A percentile compares a stretch with the other conserved stretches of the same genome.
Evolutionary conservation across 2,888 invertebrate genomes (phyloP).

Genomic region (Carpatolechia fugitivella): DNA sequence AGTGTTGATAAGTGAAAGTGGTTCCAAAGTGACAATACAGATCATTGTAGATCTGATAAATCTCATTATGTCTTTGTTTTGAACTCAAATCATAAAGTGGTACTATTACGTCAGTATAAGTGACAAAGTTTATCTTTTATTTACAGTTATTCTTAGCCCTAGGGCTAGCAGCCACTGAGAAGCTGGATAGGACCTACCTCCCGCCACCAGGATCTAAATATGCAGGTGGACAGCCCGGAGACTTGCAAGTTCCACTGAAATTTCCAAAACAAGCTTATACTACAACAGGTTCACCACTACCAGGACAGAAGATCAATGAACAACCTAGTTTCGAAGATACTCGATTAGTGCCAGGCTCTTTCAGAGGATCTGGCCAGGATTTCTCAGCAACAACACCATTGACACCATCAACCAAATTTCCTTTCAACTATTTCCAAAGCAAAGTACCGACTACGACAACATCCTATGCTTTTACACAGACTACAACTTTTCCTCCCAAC

Average conservation of each 20-base stretch:
- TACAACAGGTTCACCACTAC: constrained; percentile 18
- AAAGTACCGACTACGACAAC: constrained; percentile 38
- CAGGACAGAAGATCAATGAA: constrained; percentile 8
- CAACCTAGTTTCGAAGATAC: constrained; percentile 20
- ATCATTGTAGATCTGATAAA: background rate
- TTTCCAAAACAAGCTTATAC: constrained; percentile 36
- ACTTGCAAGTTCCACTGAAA: constrained; percentile 46
- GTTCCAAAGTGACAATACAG: constrained; percentile 20
- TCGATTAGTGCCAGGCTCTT: constrained; percentile 28
- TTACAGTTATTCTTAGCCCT: constrained; percentile 51
- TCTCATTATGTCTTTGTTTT: background rate
- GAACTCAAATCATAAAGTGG: background rate
- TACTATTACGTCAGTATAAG: constrained; percentile 8
- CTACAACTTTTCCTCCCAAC: constrained; percentile 40
- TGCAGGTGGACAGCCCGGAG: constrained; percentile 50
- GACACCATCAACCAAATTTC: constrained; percentile 17
- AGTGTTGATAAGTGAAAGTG: constrained; percentile 30
- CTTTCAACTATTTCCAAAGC: constrained; percentile 22
- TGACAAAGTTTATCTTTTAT: constrained; percentile 18
- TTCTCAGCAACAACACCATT: background rate
- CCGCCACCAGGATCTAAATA: constrained; percentile 57
- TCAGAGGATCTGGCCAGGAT: constrained; percentile 24
- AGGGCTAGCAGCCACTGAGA: constrained; percentile 45
- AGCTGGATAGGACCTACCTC: constrained; percentile 55
- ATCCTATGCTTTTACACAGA: constrained; percentile 46